phyloP scores from a whole-genome alignment of 2,113 vertebrate genomes.

The Hyperopisus bebe region DNA sequence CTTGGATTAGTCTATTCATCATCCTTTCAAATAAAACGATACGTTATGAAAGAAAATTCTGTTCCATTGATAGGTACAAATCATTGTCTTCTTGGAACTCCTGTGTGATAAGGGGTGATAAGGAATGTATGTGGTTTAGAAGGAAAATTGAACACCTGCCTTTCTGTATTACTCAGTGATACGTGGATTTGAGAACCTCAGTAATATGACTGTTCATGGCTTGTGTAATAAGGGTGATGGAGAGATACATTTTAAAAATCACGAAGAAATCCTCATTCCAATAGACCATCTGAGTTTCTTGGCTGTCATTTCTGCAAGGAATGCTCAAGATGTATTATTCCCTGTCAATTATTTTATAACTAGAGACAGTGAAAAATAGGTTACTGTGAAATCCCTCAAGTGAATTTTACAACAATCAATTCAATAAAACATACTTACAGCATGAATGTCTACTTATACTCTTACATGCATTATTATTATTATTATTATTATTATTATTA shows the following conservation, averaged over 20 bases:
- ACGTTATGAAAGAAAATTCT: neutral
- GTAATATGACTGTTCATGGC: neutral
- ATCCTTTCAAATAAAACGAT: neutral
- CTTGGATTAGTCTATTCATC: neutral
- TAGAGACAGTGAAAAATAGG: neutral
- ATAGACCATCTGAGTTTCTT: neutral
- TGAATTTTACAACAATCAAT: constrained; percentile 8
- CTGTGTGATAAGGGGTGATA: neutral
- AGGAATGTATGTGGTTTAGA: neutral
- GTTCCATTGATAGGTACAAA: neutral
- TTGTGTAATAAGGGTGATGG: neutral
- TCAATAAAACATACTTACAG: constrained; percentile 10
- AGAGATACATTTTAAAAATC: neutral
- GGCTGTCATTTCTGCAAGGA: neutral
- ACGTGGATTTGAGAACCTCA: neutral
- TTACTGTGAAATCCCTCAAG: constrained; percentile 12
- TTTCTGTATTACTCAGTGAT: neutral
- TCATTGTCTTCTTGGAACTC: neutral
- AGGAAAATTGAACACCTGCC: neutral
- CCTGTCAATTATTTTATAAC: constrained; percentile 13
- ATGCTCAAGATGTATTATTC: constrained; percentile 8
- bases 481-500: neutral
- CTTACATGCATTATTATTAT: neutral
- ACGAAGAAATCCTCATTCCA: neutral
- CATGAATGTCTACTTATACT: neutral